These are phyloP conservation scores for Lutra lutra DNA, from an alignment of 2,797 vertebrate species.

Conservation along the genomic window DNA sequence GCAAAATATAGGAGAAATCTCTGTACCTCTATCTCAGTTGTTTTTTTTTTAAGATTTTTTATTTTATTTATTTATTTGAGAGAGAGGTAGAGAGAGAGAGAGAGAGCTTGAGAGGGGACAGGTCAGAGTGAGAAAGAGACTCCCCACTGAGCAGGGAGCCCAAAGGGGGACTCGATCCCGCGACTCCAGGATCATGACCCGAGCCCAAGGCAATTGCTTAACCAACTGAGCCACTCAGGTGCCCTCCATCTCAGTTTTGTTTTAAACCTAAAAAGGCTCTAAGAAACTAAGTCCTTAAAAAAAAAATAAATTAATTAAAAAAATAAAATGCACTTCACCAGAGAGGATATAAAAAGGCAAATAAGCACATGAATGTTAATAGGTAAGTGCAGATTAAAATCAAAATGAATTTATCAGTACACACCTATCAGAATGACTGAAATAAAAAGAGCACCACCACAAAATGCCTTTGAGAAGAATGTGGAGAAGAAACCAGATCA, in stretches of 20 bases:
- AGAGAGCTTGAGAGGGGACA: no score
- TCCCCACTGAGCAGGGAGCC: no score
- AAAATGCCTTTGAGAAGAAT: background rate
- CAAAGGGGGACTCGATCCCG: no score
- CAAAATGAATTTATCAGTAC: background rate
- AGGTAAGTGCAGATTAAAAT: constrained; percentile 4
- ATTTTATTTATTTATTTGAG: no score
- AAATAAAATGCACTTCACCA: background rate
- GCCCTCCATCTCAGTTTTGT: background rate
- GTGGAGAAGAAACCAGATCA: background rate
- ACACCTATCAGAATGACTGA: background rate
- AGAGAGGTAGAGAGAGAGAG: no score
- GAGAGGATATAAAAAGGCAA: background rate
- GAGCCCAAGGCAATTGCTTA: no score
- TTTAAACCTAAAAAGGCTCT: background rate
- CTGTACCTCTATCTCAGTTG: background rate
- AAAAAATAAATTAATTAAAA: background rate
- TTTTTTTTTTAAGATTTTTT: background rate
- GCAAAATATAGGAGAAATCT: background rate
- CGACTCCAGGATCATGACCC: no score
- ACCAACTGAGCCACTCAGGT: no score
- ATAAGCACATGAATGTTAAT: background rate
- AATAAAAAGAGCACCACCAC: background rate
- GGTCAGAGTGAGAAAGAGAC: no score
- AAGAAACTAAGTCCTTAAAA: background rate